These are phyloP conservation scores for Ectropis crepuscularia DNA, from an alignment of 2,888 invertebrate species.

Conservation along the genomic window DNA sequence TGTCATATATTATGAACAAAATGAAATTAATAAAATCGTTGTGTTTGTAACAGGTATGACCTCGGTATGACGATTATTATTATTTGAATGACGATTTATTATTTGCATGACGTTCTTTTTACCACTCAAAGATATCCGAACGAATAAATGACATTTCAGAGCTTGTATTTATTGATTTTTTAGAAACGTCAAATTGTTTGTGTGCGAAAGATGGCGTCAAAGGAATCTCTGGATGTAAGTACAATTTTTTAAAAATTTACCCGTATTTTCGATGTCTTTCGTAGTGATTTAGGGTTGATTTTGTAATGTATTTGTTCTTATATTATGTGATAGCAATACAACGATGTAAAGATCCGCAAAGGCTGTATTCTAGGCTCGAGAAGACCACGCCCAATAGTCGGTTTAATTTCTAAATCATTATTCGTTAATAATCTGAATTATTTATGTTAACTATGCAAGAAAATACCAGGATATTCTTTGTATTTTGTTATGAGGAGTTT, in stretches of 20 bases:
- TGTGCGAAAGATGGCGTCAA: constrained; percentile 83
- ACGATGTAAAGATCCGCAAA: constrained; percentile 4
- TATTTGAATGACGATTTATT: too few species aligned
- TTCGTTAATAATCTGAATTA: constrained; percentile 20
- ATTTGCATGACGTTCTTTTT: too few species aligned
- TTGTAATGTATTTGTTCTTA: constrained; percentile 23
- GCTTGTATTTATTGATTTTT: constrained; percentile 68
- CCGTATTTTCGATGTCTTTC: constrained; percentile 32
- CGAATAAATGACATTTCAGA: constrained; percentile 34
- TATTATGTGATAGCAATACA: constrained; percentile 12
- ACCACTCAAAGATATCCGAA: constrained; percentile 53
- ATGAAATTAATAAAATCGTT: neutral
- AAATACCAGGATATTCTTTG: neutral
- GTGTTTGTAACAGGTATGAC: too few species aligned
- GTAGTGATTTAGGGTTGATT: constrained; percentile 14
- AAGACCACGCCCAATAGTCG: constrained; percentile 65
- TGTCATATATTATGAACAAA: too few species aligned
- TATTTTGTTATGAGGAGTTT: neutral
- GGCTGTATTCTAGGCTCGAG: constrained; percentile 39
- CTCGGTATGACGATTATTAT: too few species aligned
- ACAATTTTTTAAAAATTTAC: constrained; percentile 52
- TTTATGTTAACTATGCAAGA: neutral
- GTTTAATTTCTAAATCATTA: constrained; percentile 38
- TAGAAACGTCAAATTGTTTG: constrained; percentile 72
- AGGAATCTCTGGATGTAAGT: constrained; percentile 83